phyloP scores from a whole-genome alignment of 2,888 invertebrate species.

The Rambutsinella grinnellia region DNA sequence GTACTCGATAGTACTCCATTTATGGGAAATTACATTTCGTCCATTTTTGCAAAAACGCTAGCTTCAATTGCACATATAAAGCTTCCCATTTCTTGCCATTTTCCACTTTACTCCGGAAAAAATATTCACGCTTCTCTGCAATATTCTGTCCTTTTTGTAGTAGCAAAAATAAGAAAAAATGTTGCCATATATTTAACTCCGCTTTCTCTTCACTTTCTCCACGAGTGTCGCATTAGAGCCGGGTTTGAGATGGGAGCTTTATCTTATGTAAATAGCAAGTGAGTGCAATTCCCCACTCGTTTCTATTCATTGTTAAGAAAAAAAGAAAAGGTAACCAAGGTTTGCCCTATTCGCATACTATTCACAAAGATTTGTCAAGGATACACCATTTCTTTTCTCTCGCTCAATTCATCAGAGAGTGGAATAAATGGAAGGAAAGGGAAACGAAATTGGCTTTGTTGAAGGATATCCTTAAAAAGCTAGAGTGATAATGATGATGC shows the following conservation, averaged over 20 bases:
- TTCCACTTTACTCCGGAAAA: background rate
- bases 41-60: too few species aligned
- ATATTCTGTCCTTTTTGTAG: too few species aligned
- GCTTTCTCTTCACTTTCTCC: background rate
- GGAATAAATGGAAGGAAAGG: background rate
- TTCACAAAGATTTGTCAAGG: background rate
- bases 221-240: background rate
- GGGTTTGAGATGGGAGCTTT: background rate
- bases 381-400: background rate
- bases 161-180: too few species aligned
- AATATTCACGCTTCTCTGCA: too few species aligned
- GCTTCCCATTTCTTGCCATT: background rate
- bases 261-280: background rate
- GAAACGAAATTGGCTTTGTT: background rate
- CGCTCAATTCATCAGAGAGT: background rate
- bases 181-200: too few species aligned
- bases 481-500: background rate
- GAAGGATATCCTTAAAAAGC: background rate
- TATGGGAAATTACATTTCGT: too few species aligned
- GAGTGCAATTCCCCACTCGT: background rate
- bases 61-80: too few species aligned
- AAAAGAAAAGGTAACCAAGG: background rate
- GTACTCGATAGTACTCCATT: background rate
- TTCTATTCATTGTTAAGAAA: too few species aligned
- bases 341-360: background rate